A percentile compares a stretch with the other conserved stretches of the same genome.
These are phyloP conservation scores for Coturnix japonica DNA, from an alignment of 2,113 vertebrate species.

Conservation along the genomic window DNA sequence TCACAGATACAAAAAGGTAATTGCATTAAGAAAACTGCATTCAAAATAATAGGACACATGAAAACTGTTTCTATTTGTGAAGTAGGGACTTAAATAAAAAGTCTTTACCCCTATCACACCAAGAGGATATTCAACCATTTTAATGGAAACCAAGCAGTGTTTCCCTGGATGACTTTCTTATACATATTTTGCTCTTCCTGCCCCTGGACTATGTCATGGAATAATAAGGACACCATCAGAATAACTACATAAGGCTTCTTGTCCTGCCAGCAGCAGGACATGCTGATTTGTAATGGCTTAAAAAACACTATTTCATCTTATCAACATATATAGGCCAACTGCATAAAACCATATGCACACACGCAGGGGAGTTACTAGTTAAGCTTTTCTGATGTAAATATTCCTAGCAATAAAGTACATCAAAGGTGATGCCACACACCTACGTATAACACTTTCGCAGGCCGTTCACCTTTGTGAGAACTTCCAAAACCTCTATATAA, in stretches of 20 bases:
- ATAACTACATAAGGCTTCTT: not conserved
- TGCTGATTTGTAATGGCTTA: not conserved
- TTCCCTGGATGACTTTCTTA: not conserved
- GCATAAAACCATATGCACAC: not conserved
- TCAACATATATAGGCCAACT: not conserved
- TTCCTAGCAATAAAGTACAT: not conserved
- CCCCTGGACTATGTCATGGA: constrained; percentile 4
- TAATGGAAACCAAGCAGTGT: constrained; percentile 41
- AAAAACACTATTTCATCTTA: not conserved
- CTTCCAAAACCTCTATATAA: not conserved
- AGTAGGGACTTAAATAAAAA: not conserved
- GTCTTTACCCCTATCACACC: not conserved
- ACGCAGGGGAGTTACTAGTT: no score
- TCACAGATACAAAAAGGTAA: not conserved
- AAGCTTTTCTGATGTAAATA: no score
- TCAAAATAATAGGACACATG: not conserved
- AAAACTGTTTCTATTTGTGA: not conserved
- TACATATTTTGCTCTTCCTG: not conserved
- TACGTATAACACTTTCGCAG: not conserved
- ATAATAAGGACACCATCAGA: not conserved
- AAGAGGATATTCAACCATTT: not conserved
- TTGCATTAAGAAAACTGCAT: not conserved
- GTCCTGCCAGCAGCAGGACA: not conserved
- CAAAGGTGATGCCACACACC: not conserved
- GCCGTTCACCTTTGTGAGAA: not conserved